Percentiles rank a stretch among this genome's conserved stretches.
These are phyloP conservation scores for Hyposoter dolosus DNA, from an alignment of 2,888 invertebrate genomes.

Conservation along the genomic window DNA sequence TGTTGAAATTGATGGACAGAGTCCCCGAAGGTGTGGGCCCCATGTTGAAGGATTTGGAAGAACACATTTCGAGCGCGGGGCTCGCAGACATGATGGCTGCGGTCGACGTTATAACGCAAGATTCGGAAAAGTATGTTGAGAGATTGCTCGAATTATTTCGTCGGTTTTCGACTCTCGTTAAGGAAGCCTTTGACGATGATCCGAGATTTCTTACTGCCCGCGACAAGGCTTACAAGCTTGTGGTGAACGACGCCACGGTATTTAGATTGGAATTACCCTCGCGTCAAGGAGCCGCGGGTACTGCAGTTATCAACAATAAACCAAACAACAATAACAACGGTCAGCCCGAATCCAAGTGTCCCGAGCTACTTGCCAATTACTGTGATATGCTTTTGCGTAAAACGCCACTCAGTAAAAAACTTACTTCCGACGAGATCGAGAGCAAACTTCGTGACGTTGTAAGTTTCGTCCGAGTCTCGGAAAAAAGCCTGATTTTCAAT, in stretches of 20 bases:
- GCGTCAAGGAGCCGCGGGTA: slow-evolving; percentile 83
- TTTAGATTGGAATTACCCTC: slow-evolving; percentile 86
- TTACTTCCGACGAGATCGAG: slow-evolving; percentile 99
- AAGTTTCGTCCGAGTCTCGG: slow-evolving; percentile 77
- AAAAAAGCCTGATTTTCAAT: not conserved
- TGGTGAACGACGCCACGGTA: slow-evolving; percentile 99
- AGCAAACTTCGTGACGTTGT: slow-evolving; percentile 95
- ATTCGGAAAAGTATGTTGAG: slow-evolving; percentile 99
- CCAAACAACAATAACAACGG: slow-evolving; percentile 82
- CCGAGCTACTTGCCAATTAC: slow-evolving; percentile 99
- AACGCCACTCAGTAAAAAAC: slow-evolving; percentile 97
- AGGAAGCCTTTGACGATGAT: slow-evolving; percentile 98
- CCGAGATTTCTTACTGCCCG: slow-evolving; percentile 98
- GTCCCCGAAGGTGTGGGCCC: slow-evolving; percentile 97
- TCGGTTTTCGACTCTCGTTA: slow-evolving; percentile 95
- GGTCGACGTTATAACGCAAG: slow-evolving; percentile 97
- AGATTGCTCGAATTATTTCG: slow-evolving; percentile 96
- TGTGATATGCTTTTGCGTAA: slow-evolving; percentile 99
- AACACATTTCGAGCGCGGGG: slow-evolving; percentile 97
- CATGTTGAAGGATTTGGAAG: slow-evolving; percentile 96
- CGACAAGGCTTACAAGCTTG: slow-evolving; percentile 98
- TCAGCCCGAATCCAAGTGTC: slow-evolving; percentile 98
- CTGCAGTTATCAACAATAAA: slow-evolving; percentile 85
- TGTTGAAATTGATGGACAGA: slow-evolving; percentile 92
- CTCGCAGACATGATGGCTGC: slow-evolving; percentile 98